A percentile compares a stretch with the other conserved stretches of the same genome.
These are phyloP conservation scores for Mythimna pallens DNA, from an alignment of 2,888 invertebrate genomes.

Conservation along the genomic window DNA sequence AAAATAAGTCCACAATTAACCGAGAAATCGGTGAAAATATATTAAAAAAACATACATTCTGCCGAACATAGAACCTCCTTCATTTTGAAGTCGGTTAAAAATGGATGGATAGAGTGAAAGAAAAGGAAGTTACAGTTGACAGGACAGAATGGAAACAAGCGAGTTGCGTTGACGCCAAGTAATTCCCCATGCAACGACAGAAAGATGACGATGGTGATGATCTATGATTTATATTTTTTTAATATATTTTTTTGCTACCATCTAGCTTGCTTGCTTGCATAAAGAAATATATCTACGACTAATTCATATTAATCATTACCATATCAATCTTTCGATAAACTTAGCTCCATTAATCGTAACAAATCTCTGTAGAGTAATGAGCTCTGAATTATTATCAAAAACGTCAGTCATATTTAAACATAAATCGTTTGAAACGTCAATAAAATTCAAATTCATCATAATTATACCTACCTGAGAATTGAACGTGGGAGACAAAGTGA, in stretches of 20 bases:
- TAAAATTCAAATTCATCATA: slow-evolving; percentile 62
- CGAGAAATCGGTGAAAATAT: no score
- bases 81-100: no score
- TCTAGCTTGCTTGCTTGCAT: neutral
- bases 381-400: slow-evolving; percentile 34
- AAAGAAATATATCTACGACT: neutral
- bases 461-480: slow-evolving; percentile 57
- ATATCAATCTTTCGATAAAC: neutral
- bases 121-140: no score
- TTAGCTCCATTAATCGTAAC: slow-evolving; percentile 1
- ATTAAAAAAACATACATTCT: no score
- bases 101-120: no score
- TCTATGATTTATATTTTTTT: neutral
- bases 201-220: no score
- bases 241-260: neutral
- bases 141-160: no score
- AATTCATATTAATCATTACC: neutral
- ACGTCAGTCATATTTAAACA: slow-evolving; percentile 30
- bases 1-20: no score
- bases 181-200: no score
- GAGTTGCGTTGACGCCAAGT: no score
- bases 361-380: slow-evolving; percentile 7
- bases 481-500: slow-evolving; percentile 64
- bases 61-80: no score
- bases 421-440: slow-evolving; percentile 49